phyloP scores from a whole-genome alignment of 2,797 vertebrate species.

The Choloepus didactylus region DNA sequence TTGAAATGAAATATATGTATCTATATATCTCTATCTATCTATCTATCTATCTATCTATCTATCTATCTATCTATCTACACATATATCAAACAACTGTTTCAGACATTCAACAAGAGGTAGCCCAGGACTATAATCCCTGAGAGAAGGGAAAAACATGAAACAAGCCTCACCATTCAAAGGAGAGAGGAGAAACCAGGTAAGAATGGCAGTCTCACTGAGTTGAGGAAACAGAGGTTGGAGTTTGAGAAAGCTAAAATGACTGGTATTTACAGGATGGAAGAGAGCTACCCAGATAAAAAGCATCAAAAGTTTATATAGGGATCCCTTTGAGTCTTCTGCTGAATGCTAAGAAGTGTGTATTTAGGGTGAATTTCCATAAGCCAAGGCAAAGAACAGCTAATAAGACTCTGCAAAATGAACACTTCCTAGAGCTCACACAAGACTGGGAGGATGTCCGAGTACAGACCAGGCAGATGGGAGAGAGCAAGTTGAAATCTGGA shows the following conservation, averaged over 20 bases:
- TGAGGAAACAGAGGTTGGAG: neutral
- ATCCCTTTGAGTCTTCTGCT: neutral
- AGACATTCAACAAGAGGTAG: slow-evolving; percentile 45
- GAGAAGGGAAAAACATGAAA: slow-evolving; percentile 25
- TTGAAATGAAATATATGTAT: slow-evolving; percentile 18
- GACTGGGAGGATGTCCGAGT: neutral
- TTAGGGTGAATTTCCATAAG: neutral
- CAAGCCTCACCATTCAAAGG: neutral
- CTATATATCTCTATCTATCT: neutral
- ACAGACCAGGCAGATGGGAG: neutral
- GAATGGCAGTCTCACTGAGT: neutral
- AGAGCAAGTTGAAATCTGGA: neutral
- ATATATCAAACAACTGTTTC: neutral
- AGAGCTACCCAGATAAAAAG: neutral
- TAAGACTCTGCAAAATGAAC: neutral
- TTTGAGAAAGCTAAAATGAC: neutral
- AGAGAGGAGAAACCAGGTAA: neutral
- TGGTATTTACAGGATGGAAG: neutral
- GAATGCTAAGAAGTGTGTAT: neutral
- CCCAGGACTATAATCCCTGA: slow-evolving; percentile 41
- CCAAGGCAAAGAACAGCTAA: neutral
- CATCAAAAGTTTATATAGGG: neutral
- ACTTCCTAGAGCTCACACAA: neutral
- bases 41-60: neutral
- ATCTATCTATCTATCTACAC: neutral